Conservation (phyloP, 2,888 invertebrate genomes). For the Eremobia ochroleuca region DNA sequence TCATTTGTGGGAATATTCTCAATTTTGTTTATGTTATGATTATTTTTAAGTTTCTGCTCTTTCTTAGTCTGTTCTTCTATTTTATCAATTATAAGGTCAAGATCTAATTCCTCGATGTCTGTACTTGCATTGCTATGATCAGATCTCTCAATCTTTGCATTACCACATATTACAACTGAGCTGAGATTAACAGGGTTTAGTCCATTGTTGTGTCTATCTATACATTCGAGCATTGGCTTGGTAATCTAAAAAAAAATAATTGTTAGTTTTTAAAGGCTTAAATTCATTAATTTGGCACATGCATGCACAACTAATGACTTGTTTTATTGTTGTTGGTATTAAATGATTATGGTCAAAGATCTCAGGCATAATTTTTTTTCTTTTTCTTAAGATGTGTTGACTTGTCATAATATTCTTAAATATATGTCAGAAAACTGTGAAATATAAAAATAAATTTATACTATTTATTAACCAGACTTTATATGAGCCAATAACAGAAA, state of each 20-base stretch:
- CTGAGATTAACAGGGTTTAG: constrained; percentile 26
- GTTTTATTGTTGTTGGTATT: not conserved
- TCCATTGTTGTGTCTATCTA: constrained; percentile 35
- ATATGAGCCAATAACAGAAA: not conserved
- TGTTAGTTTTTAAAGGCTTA: not conserved
- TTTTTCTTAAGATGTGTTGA: not conserved
- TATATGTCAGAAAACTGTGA: not conserved
- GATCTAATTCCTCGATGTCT: not conserved
- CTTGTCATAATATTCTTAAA: not conserved
- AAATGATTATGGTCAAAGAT: not conserved
- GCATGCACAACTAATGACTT: not conserved
- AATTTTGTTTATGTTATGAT: not conserved
- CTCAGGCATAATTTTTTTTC: not conserved
- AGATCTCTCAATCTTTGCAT: not conserved
- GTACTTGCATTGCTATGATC: not conserved
- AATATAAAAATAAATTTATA: not conserved
- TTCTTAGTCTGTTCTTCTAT: not conserved
- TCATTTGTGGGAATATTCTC: not conserved
- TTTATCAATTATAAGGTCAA: not conserved
- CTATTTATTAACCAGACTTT: not conserved
- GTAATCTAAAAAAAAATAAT: constrained; percentile 37
- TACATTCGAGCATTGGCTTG: not conserved
- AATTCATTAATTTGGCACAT: not conserved
- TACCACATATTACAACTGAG: constrained; percentile 1
- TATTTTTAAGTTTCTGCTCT: not conserved